These are phyloP conservation scores for Caenorhabditis doughertyi DNA, from an alignment of 2,888 invertebrate genomes.

Conservation along the genomic window DNA sequence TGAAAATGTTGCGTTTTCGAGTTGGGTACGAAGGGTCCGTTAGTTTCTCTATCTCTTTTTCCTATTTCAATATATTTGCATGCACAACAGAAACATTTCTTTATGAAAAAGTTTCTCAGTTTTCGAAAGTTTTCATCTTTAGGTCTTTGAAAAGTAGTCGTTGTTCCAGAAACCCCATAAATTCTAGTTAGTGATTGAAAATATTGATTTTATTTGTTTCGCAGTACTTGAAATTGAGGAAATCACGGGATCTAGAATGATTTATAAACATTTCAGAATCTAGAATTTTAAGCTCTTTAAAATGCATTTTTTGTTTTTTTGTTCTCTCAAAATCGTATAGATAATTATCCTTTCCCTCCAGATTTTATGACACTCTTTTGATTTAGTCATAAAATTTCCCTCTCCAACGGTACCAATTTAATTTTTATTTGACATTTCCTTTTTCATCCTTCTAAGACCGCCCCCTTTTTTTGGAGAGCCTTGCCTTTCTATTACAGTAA, in stretches of 20 bases:
- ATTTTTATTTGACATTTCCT: conserved; percentile 9
- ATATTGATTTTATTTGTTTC: too few species aligned
- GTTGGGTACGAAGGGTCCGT: background rate
- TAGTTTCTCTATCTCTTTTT: background rate
- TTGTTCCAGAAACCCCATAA: too few species aligned
- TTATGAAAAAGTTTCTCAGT: too few species aligned
- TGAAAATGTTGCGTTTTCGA: conserved; percentile 7
- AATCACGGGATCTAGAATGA: too few species aligned
- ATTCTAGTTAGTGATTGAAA: too few species aligned
- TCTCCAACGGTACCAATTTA: background rate
- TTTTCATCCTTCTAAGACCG: background rate
- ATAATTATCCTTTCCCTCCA: conserved; percentile 6
- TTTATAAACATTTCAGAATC: too few species aligned
- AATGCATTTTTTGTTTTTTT: too few species aligned
- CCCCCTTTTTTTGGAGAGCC: background rate
- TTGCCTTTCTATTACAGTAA: conserved; percentile 11
- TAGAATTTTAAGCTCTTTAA: too few species aligned
- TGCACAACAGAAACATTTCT: background rate
- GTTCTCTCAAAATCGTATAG: conserved; percentile 18
- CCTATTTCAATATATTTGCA: background rate
- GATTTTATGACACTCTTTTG: conserved; percentile 5
- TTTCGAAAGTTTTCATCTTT: too few species aligned
- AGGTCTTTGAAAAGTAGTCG: too few species aligned
- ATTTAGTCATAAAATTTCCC: conserved; percentile 14
- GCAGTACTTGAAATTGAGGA: too few species aligned